A percentile compares a stretch with the other conserved stretches of the same genome.
Conservation (phyloP, 2,797 vertebrate genomes). For the Percopsis omiscomaycus region DNA sequence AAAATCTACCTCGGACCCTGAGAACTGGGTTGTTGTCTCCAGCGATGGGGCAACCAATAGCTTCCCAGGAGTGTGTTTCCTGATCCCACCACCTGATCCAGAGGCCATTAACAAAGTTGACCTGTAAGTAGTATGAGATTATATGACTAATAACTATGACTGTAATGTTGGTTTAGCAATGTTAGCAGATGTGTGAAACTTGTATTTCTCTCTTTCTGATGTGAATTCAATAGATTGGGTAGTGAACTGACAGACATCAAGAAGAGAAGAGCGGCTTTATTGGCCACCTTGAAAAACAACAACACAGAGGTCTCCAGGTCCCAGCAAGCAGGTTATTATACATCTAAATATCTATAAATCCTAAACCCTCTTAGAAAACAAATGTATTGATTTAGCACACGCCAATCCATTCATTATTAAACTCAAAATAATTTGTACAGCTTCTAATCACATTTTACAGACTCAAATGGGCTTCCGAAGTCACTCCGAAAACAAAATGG, state of each 20-base stretch:
- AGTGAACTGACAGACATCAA: slow-evolving; percentile 82
- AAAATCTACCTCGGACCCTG: slow-evolving; percentile 80
- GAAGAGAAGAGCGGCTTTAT: slow-evolving; percentile 78
- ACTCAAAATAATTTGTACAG: too few species aligned
- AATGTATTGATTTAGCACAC: too few species aligned
- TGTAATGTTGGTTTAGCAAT: background rate
- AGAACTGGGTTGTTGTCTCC: slow-evolving; percentile 85
- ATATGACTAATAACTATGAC: background rate
- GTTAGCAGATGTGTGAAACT: background rate
- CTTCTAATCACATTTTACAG: too few species aligned
- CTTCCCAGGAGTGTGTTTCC: slow-evolving; percentile 88
- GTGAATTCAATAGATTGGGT: slow-evolving; percentile 77
- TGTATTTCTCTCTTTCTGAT: slow-evolving; percentile 6
- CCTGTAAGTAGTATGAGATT: slow-evolving; percentile 70
- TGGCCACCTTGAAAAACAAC: slow-evolving; percentile 73
- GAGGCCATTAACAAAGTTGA: slow-evolving; percentile 84
- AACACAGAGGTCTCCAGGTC: slow-evolving; percentile 49
- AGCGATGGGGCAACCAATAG: slow-evolving; percentile 71
- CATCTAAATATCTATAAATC: slow-evolving; percentile 1
- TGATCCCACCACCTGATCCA: slow-evolving; percentile 86
- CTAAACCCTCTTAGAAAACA: background rate
- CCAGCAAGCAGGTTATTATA: slow-evolving; percentile 66
- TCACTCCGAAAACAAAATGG: background rate
- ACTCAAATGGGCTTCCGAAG: too few species aligned
- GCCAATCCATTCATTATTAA: too few species aligned